Conservation (phyloP, 2,888 invertebrate genomes). For the Agrotis ipsilon region DNA sequence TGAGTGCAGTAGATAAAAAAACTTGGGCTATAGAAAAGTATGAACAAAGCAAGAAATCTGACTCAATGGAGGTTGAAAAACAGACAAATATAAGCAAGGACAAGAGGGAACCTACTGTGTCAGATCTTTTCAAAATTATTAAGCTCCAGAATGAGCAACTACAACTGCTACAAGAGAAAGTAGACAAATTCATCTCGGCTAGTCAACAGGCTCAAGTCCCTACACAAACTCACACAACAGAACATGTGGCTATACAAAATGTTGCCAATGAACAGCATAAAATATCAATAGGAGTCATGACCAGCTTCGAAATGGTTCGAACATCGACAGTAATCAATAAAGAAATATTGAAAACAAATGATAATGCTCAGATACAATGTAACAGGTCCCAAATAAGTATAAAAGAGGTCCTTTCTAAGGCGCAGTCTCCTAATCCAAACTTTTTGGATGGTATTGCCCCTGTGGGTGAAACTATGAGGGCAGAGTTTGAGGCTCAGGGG, state of each 20-base stretch:
- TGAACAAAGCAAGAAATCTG: constrained; percentile 74
- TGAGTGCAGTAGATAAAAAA: constrained; percentile 82
- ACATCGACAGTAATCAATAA: constrained; percentile 88
- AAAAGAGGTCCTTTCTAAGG: constrained; percentile 80
- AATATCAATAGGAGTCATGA: constrained; percentile 94
- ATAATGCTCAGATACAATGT: constrained; percentile 85
- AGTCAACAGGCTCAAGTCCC: constrained; percentile 70
- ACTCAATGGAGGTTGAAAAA: constrained; percentile 77
- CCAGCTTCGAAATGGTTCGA: constrained; percentile 92
- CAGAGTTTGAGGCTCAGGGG: constrained; percentile 49
- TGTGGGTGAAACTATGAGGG: constrained; percentile 63
- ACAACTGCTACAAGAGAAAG: constrained; percentile 92
- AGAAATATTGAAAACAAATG: constrained; percentile 78
- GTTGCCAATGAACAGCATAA: constrained; percentile 85
- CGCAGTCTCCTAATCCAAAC: constrained; percentile 79
- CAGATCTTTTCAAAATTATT: constrained; percentile 92
- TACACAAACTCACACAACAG: constrained; percentile 74
- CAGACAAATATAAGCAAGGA: constrained; percentile 79
- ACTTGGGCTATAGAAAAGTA: constrained; percentile 82
- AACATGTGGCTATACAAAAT: constrained; percentile 79
- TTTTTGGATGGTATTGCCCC: constrained; percentile 87
- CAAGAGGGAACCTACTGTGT: constrained; percentile 89
- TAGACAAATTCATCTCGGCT: constrained; percentile 89
- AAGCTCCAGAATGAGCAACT: constrained; percentile 93
- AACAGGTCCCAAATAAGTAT: constrained; percentile 86